phyloP scores from a whole-genome alignment of 2,113 vertebrate species.

The Heterotis niloticus region DNA sequence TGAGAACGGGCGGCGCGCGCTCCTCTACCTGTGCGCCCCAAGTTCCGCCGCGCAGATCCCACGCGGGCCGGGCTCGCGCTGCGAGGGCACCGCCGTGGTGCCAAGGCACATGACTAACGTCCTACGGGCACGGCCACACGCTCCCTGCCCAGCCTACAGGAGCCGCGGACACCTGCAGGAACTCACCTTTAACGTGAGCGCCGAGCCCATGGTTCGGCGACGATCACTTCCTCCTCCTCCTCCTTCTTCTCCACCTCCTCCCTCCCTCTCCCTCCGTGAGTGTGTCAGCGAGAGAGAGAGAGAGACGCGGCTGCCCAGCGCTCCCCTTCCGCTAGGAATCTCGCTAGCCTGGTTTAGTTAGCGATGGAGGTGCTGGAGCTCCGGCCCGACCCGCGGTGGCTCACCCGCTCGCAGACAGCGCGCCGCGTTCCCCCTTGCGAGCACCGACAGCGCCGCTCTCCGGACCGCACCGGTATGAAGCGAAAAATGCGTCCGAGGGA shows the following conservation, averaged over 20 bases:
- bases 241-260: no score
- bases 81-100: conserved; percentile 36
- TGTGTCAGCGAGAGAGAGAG: no score
- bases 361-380: conserved; percentile 27
- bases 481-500: no score
- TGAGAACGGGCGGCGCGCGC: neutral
- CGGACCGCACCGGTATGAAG: no score
- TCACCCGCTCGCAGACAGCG: neutral
- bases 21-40: conserved; percentile 58
- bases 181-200: conserved; percentile 8
- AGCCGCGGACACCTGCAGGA: conserved; percentile 28
- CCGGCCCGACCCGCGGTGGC: neutral
- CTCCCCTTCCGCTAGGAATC: conserved; percentile 40
- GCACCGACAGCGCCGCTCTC: no score
- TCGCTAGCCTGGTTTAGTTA: conserved; percentile 45
- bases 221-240: conserved; percentile 49
- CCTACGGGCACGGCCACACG: conserved; percentile 33
- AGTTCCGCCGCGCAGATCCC: conserved; percentile 41
- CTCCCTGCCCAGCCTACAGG: conserved; percentile 19
- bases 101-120: conserved; percentile 48
- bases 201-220: conserved; percentile 33
- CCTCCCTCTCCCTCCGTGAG: neutral
- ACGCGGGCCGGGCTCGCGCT: conserved; percentile 29
- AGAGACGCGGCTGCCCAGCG: neutral
- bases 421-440: no score